phyloP scores from a whole-genome alignment of 1,140 invertebrate genomes.

The Bombus pascuorum region DNA sequence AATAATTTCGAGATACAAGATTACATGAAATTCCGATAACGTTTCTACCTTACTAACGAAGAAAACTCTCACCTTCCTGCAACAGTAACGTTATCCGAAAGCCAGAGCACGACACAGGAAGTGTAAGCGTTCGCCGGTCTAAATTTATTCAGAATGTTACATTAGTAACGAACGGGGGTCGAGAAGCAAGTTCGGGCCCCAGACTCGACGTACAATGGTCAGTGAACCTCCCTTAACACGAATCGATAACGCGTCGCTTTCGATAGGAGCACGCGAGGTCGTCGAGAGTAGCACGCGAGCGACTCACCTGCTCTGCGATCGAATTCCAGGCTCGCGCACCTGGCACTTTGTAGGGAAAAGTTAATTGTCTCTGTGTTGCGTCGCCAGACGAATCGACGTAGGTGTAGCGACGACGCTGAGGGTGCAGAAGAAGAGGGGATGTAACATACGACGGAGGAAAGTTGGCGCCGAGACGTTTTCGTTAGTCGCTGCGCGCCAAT shows the following conservation, averaged over 20 bases:
- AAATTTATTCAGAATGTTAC: background rate
- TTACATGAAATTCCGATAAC: too few species aligned
- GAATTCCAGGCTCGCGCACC: conserved; percentile 62
- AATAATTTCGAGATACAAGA: too few species aligned
- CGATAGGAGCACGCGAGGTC: conserved; percentile 60
- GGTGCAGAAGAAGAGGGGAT: background rate
- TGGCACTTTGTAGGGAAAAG: conserved; percentile 56
- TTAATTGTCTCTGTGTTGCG: conserved; percentile 49
- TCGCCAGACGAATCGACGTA: background rate
- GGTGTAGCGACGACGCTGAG: background rate
- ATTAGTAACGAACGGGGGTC: conserved; percentile 5
- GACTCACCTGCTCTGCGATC: conserved; percentile 64
- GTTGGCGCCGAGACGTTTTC: background rate
- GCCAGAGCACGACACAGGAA: background rate
- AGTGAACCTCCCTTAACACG: conserved; percentile 60
- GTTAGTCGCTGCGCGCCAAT: background rate
- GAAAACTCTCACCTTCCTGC: too few species aligned
- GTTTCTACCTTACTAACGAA: too few species aligned
- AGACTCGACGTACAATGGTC: conserved; percentile 39
- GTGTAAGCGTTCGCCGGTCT: background rate
- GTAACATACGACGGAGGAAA: background rate
- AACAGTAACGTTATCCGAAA: background rate
- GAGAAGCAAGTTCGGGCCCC: background rate
- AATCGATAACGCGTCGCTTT: conserved; percentile 64
- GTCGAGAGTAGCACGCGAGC: conserved; percentile 61